Base-by-base conservation (phyloP, 2,888 invertebrate genomes). In the Pachydiplax longipennis region DNA sequence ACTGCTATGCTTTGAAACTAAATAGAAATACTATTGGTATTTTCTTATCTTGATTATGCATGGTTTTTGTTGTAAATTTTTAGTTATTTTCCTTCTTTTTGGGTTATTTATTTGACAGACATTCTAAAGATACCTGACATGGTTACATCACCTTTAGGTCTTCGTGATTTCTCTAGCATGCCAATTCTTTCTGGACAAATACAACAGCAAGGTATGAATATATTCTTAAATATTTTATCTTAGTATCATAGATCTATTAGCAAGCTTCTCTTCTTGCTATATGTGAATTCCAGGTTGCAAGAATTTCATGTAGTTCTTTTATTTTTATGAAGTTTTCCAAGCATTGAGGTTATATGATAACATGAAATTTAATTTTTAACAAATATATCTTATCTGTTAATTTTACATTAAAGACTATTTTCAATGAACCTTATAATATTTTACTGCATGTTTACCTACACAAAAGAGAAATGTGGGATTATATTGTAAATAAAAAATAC, bases 121-220 rank as follows among this genome's bases (percentile, higher is more conserved):
- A 65, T 91, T 25, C 87, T 91, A 22, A 91, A 91, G 80, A 81
- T 91, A 44, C 91, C 92, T 35, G 92, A 92, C 8, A 73, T 92
- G 31, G 91, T 92, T 5, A 90, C 92, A 40, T 92, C 92, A 22
- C 91, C 92, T 35, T 91, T 92, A n/a, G 92, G 91, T 81, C 91
- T 92, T 82, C 92, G 90, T 65, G 91, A 91, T 31, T 91, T 92
- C 1, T 91, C 92, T 25, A 90, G 44, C 80, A 90, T 90, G 90
- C 90, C 90, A 31, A 81, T 81, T 18, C 48, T 90, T 53, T 92
- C 94, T 0, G 90, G 48, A 35, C 48, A 80, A 15, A 73, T 80
- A 22, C 37, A 58, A 5, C 87, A 87, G 37, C 87, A 87, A 65
- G 87, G 87, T 87, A 44, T 25, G 82, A 53, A 83, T 12, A 25